A percentile compares a stretch with the other conserved stretches of the same genome.
Evolutionary conservation across 2,888 invertebrate genomes (phyloP).

Genomic region (Agrotis clavis): DNA sequence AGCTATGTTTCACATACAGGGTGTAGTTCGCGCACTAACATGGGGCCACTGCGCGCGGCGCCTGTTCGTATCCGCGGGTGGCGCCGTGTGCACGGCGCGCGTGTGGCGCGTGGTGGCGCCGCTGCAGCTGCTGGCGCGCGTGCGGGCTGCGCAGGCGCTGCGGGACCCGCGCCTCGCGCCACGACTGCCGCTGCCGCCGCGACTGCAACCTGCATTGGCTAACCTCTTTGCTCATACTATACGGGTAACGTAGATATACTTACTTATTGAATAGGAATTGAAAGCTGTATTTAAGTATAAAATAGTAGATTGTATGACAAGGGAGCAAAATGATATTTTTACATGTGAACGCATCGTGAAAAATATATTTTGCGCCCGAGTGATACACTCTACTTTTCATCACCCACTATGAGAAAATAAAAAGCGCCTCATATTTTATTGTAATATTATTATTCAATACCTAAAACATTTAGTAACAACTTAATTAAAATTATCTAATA

Average conservation of each 20-base stretch:
- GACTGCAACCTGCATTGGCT: constrained; percentile 96
- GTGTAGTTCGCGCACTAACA: constrained; percentile 97
- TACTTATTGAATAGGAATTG: neutral
- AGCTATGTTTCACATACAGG: constrained; percentile 83
- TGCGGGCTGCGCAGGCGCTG: constrained; percentile 95
- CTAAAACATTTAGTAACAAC: too few relatives aligned
- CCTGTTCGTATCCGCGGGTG: constrained; percentile 96
- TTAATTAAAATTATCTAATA: too few relatives aligned
- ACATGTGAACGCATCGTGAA: too few relatives aligned
- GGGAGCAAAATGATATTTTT: too few relatives aligned
- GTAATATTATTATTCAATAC: too few relatives aligned
- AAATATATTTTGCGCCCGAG: too few relatives aligned
- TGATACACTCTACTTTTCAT: too few relatives aligned
- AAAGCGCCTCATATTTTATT: too few relatives aligned
- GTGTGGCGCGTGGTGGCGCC: constrained; percentile 97
- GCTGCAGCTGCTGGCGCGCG: constrained; percentile 96
- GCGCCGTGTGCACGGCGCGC: constrained; percentile 98
- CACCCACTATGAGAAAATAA: too few relatives aligned
- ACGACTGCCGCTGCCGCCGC: constrained; percentile 96
- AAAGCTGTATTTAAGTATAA: neutral
- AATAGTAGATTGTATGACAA: too few relatives aligned
- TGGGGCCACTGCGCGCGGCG: constrained; percentile 99
- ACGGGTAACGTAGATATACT: constrained; percentile 91
- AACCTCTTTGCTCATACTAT: constrained; percentile 98
- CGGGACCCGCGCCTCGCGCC: constrained; percentile 94